Evolutionary conservation across 2,888 invertebrate species (phyloP).

Genomic region (Carpatolechia fugitivella): DNA sequence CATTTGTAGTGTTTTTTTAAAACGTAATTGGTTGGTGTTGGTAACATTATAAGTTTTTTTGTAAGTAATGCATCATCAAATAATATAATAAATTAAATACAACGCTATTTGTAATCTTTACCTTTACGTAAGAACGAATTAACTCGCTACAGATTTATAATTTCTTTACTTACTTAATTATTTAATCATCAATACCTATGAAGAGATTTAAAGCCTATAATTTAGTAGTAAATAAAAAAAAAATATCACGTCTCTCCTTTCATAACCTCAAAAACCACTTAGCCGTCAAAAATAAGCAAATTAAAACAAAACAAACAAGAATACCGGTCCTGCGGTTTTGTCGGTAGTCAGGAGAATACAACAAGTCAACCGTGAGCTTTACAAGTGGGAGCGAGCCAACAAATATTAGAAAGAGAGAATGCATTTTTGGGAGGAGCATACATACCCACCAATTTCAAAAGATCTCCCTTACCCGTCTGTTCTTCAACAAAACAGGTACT

Average conservation of each 20-base stretch:
- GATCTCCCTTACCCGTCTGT: conserved; percentile 24
- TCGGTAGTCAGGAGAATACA: conserved; percentile 36
- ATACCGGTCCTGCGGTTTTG: conserved; percentile 43
- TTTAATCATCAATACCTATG: no score
- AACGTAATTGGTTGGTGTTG: no score
- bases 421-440: conserved; percentile 47
- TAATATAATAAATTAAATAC: no score
- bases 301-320: conserved; percentile 36
- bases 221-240: background rate
- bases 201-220: no score
- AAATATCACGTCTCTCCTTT: conserved; percentile 8
- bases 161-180: no score
- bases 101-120: no score
- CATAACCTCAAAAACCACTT: conserved; percentile 19
- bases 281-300: conserved; percentile 28
- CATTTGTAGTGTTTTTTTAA: no score
- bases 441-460: conserved; percentile 25
- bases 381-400: conserved; percentile 32
- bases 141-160: no score
- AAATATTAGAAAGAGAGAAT: conserved; percentile 34
- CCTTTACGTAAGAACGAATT: no score
- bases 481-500: background rate
- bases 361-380: conserved; percentile 43
- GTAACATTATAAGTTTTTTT: no score
- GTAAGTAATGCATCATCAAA: no score